Base-by-base conservation (phyloP, 2,888 invertebrate genomes). In the Calameuta filiformis region DNA sequence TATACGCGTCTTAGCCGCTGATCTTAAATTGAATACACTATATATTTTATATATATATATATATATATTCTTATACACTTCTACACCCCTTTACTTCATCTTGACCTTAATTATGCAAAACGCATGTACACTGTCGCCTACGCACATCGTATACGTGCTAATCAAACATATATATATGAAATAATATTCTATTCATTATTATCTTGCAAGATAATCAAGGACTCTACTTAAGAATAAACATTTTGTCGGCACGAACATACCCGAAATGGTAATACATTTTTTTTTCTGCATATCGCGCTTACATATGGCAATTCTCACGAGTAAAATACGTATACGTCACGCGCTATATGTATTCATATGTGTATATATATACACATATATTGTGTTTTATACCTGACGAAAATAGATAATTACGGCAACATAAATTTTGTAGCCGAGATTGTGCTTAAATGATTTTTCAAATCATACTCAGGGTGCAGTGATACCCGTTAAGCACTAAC, bases 1-100 rank as follows among this genome's bases (percentile, higher is more conserved):
- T 85, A 73, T 68, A 85, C 87, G 85, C 86, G 86, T 89, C 89
- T 89, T 89, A 86, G 85, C 87, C 81, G 83, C 81, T 85, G 85
- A 83, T 82, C 83, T 84, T 81, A 85, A 90, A 89, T 89, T 89
- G 87, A 87, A 90, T 88, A 83, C 81, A 71, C 6, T 71, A 15
- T 23, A 69, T n/a, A n/a, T n/a, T n/a, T n/a, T 30, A 3, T 31
- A 30, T 71, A 12, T 9, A 69, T 71, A 30, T 15, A 30, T 71
- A 23, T 30, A 23, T 23, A 71, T 4, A 30, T 71, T 30, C 30
- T 15, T 71, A 71, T 71, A 71, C 1, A 33, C 30, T 23, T 31
- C 11, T 23, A 56, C 56, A 56, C 56, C 23, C 56, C 56, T 23
- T 56, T 56, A 56, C 56, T 56, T 56, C 56, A 56, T 56, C 56